Evolutionary conservation across 2,113 vertebrate species (phyloP).

Genomic region (Tautogolabrus adspersus): DNA sequence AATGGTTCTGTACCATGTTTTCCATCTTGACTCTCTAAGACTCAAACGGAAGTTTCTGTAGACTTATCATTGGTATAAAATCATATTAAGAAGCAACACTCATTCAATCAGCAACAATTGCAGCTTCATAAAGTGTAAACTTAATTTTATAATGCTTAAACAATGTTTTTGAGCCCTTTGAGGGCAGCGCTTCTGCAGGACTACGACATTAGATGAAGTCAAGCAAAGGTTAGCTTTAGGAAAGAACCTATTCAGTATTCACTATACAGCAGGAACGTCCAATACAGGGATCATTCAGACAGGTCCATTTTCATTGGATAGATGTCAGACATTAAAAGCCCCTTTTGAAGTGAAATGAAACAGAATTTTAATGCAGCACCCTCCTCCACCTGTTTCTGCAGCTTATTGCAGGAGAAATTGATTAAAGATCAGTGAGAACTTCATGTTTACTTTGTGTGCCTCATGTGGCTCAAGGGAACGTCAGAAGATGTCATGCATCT

Average conservation of each 20-base stretch:
- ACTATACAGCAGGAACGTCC: slow-evolving; percentile 39
- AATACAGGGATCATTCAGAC: slow-evolving; percentile 59
- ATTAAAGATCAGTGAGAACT: slow-evolving; percentile 74
- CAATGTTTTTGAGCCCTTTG: no score
- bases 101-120: no score
- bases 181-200: no score
- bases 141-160: no score
- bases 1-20: no score
- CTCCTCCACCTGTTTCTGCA: slow-evolving; percentile 48
- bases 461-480: slow-evolving; percentile 59
- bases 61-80: no score
- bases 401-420: slow-evolving; percentile 67
- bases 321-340: slow-evolving; percentile 60
- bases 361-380: slow-evolving; percentile 63
- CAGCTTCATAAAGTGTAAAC: no score
- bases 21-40: no score
- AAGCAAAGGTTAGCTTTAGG: slow-evolving; percentile 26
- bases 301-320: slow-evolving; percentile 60
- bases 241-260: slow-evolving; percentile 46
- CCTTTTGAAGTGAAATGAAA: slow-evolving; percentile 69
- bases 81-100: no score
- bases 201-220: background rate
- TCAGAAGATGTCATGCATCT: slow-evolving; percentile 71
- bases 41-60: no score
- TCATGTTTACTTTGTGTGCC: slow-evolving; percentile 40